Evolutionary conservation across 2,113 vertebrate genomes (phyloP).

Genomic region (Emydura subglobosa): DNA sequence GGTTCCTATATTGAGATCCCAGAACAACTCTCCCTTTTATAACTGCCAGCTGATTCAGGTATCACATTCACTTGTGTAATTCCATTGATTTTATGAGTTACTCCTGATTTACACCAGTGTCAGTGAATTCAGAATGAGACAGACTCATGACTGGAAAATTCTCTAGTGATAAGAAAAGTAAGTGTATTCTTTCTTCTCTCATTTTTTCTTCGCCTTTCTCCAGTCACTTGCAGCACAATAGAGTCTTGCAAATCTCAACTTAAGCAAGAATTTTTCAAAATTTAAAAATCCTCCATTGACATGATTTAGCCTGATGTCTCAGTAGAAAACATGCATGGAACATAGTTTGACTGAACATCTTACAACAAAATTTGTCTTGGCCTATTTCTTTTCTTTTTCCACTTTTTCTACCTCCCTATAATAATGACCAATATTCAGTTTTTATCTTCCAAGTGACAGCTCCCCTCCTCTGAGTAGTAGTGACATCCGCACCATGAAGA

Average conservation of each 20-base stretch:
- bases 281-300: conserved; percentile 22
- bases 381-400: not conserved
- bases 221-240: not conserved
- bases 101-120: conserved; percentile 61
- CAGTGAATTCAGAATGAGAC: conserved; percentile 48
- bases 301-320: not conserved
- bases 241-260: not conserved
- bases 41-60: conserved; percentile 19
- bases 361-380: not conserved
- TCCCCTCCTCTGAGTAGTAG: conserved; percentile 7
- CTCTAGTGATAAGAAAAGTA: conserved; percentile 43
- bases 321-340: not conserved
- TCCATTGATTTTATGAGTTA: conserved; percentile 55
- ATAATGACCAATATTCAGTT: not conserved
- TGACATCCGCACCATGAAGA: not conserved
- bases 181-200: not conserved
- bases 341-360: not conserved
- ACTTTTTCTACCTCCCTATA: not conserved
- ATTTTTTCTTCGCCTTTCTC: conserved; percentile 8
- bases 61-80: conserved; percentile 50
- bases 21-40: conserved; percentile 50
- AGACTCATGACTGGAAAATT: conserved; percentile 65
- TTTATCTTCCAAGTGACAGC: conserved; percentile 17
- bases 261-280: not conserved
- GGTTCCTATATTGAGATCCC: not conserved